Percentiles rank a stretch among this genome's conserved stretches.
Evolutionary conservation across 2,797 vertebrate species (phyloP).

Genomic region (Okamejei kenojei): DNA sequence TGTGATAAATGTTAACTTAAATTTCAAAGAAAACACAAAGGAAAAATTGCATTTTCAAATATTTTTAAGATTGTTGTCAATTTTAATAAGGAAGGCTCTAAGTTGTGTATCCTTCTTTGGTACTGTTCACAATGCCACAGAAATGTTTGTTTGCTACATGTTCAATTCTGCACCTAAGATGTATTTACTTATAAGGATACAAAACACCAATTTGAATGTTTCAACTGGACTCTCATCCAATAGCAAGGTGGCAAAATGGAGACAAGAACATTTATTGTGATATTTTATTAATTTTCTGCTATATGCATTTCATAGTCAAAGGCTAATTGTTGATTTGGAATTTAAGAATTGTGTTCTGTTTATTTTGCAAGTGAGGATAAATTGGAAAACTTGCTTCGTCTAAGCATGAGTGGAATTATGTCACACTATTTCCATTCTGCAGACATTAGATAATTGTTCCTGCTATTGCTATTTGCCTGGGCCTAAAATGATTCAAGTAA

Average conservation of each 20-base stretch:
- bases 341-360: neutral
- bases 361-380: neutral
- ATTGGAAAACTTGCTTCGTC: neutral
- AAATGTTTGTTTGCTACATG: neutral
- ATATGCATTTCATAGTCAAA: neutral
- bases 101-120: neutral
- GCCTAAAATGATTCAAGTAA: neutral
- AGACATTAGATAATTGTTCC: neutral
- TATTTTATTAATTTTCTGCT: neutral
- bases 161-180: neutral
- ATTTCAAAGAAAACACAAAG: neutral
- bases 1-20: neutral
- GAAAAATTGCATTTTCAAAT: neutral
- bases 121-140: neutral
- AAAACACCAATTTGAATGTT: slow-evolving; percentile 1
- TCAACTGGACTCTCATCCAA: slow-evolving; percentile 2
- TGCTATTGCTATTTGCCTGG: neutral
- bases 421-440: neutral
- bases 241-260: slow-evolving; percentile 12
- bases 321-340: neutral
- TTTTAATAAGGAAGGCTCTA: neutral
- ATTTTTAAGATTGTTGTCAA: neutral
- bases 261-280: neutral
- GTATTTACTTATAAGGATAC: slow-evolving; percentile 7
- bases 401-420: neutral